Evolutionary conservation across 2,888 invertebrate species (phyloP), one percentile per base, ranked within the genome.

Genomic region (Heliconius ethilla): DNA sequence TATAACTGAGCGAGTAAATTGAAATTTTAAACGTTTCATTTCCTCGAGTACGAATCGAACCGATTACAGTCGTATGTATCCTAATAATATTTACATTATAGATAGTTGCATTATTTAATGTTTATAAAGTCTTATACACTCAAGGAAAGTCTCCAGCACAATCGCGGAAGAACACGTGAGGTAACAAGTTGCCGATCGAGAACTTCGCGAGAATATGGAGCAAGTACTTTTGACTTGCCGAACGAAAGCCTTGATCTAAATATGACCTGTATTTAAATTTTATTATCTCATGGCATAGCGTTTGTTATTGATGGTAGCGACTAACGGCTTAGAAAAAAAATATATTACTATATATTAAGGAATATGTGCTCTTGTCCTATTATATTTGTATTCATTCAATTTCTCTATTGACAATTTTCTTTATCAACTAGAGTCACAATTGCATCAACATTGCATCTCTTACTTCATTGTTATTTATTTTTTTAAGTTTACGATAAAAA

Each of bases 181-280:
- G 72, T 72, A 72, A 72, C 72, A 72, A 72, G 59, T 72, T 55
- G 70, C 29, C 72, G 59, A 72, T 72, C 72, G 33, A 72, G 33
- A 72, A 59, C 55, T 72, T 59, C 37, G 15, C 72, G 72, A 72
- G 72, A 72, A 72, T 72, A 72, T 72, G 37, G 72, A 72, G 59
- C 72, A 72, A 72, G 72, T 72, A 72, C 72, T 72, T 59, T 72
- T 59, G 59, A 59, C 29, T 72, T 72, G 72, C 72, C 55, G 33
- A 72, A 72, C 55, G 33, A 72, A 72, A 72, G 72, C 72, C 72
- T 72, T 72, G 72, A 59, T 72, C 59, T 59, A 72, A 72, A 72
- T 59, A 72, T 33, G 33, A 33, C n/a, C n/a, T n/a, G n/a, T 59
- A 25, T 33, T 33, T 59, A 55, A 70, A 55, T 55, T 22, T 13